Conservation (phyloP, 1,140 invertebrate genomes). For the Sipha flava region DNA sequence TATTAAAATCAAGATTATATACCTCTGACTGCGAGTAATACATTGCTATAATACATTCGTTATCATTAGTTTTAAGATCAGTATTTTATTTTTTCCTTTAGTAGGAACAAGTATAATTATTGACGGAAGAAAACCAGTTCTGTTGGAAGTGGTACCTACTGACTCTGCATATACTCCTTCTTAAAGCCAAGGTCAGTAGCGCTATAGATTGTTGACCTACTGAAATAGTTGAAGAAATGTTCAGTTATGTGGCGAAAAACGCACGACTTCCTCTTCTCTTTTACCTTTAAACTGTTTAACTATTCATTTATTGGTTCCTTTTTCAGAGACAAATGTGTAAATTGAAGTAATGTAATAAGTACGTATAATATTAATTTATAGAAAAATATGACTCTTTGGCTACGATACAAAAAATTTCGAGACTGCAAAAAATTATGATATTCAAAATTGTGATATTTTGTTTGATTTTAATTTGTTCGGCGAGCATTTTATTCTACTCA, state of each 20-base stretch:
- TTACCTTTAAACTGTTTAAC: not conserved
- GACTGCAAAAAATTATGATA: not conserved
- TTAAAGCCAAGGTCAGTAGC: not conserved
- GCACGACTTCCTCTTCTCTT: not conserved
- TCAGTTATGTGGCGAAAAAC: not conserved
- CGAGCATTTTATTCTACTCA: not conserved
- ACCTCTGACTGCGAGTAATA: too few species aligned
- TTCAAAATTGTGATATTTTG: not conserved
- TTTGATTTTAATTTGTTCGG: not conserved
- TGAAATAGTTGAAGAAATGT: not conserved
- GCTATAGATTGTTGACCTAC: slow-evolving; percentile 7
- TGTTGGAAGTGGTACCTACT: not conserved
- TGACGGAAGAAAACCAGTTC: not conserved
- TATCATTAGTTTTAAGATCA: too few species aligned
- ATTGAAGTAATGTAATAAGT: not conserved
- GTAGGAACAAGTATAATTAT: too few species aligned
- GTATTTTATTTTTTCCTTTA: too few species aligned
- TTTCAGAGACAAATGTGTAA: not conserved
- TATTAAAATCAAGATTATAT: too few species aligned
- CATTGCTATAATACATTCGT: too few species aligned
- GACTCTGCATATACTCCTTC: not conserved
- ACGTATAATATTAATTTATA: not conserved
- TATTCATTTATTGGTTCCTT: not conserved
- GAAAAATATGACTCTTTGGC: not conserved
- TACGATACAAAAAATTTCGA: not conserved